phyloP scores from a whole-genome alignment of 2,797 vertebrate species.

The Acrossocheilus wenchowensis region DNA sequence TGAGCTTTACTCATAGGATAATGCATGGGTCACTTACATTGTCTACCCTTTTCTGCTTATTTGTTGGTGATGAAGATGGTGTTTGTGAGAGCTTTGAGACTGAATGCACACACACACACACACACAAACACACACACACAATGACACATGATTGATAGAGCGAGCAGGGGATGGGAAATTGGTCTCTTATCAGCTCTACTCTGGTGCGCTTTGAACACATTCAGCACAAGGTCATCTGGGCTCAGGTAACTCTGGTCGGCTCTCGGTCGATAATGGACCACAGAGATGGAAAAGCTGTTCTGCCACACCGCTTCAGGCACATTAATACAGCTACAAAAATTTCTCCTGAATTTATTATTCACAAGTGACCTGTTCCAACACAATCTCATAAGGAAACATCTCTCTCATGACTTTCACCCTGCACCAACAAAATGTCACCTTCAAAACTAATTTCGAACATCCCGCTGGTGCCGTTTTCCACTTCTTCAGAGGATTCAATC shows the following conservation, averaged over 20 bases:
- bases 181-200: constrained; percentile 44
- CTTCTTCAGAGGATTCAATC: background rate
- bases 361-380: background rate
- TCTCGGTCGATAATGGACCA: constrained; percentile 41
- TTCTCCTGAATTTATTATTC: constrained; percentile 12
- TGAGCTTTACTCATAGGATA: constrained; percentile 1
- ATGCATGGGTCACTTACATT: constrained; percentile 20
- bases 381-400: background rate
- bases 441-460: background rate
- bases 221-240: constrained; percentile 42
- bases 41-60: constrained; percentile 24
- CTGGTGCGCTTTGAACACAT: constrained; percentile 31
- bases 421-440: background rate
- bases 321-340: constrained; percentile 35
- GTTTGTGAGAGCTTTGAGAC: constrained; percentile 16
- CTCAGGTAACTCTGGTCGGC: constrained; percentile 28
- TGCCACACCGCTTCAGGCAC: constrained; percentile 11
- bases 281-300: constrained; percentile 30
- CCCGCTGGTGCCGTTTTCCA: background rate
- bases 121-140: background rate
- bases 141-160: constrained; percentile 42
- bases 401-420: background rate
- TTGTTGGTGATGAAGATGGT: constrained; percentile 33
- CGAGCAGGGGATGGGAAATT: constrained; percentile 40
- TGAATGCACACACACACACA: background rate